phyloP scores from a whole-genome alignment of 2,113 vertebrate species.

The Cyprinodon variegatus region DNA sequence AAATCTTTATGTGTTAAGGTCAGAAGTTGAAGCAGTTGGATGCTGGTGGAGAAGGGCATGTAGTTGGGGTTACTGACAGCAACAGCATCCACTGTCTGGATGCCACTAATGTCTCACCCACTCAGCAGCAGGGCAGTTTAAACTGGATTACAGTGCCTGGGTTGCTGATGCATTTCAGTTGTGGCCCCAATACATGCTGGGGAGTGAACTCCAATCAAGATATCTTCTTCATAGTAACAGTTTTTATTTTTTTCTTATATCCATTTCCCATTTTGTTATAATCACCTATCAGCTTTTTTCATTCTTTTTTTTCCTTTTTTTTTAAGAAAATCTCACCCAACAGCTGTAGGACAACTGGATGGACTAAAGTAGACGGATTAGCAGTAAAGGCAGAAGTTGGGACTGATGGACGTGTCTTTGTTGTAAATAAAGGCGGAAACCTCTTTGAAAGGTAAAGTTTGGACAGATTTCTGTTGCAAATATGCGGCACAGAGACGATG shows the following conservation, averaged over 20 bases:
- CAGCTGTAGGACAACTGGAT: background rate
- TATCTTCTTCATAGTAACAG: background rate
- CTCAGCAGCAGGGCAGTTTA: rapidly evolving
- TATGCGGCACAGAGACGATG: background rate
- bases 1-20: slow-evolving; percentile 6
- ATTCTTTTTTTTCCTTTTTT: background rate
- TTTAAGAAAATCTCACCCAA: background rate
- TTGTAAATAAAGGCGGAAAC: background rate
- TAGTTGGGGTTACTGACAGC: background rate
- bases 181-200: slow-evolving; percentile 43
- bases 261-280: background rate
- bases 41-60: slow-evolving; percentile 23
- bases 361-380: background rate
- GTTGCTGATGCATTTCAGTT: slow-evolving; percentile 9
- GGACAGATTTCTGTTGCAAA: background rate
- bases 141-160: background rate
- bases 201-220: rapidly evolving
- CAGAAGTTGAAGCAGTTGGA: slow-evolving; percentile 11
- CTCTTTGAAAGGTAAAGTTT: background rate
- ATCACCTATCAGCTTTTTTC: background rate
- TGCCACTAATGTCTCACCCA: rapidly evolving
- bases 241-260: background rate
- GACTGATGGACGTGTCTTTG: background rate
- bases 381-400: slow-evolving; percentile 1
- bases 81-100: background rate